Evolutionary conservation across 2,888 invertebrate genomes (phyloP).

Genomic region (Volucella inanis): DNA sequence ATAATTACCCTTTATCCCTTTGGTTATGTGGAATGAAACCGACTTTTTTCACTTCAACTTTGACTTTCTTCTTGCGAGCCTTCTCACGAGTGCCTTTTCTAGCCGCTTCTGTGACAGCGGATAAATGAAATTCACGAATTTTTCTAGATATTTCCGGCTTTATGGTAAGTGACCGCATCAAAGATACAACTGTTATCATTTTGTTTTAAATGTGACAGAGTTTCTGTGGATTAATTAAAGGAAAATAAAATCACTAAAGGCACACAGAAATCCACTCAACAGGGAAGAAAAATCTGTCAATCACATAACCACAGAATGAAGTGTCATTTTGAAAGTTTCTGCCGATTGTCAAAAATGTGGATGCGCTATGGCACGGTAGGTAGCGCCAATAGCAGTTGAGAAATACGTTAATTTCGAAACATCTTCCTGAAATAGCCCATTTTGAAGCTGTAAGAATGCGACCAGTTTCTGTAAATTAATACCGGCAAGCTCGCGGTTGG

Average conservation of each 20-base stretch:
- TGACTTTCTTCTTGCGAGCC: conserved; percentile 89
- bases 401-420: not conserved
- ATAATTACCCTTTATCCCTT: conserved; percentile 85
- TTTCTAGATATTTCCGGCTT: conserved; percentile 77
- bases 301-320: conserved; percentile 42
- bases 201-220: not conserved
- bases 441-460: too few relatives aligned
- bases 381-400: not conserved
- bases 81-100: conserved; percentile 92
- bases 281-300: conserved; percentile 7
- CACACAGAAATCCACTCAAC: not conserved
- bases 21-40: conserved; percentile 89
- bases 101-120: conserved; percentile 88
- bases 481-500: too few relatives aligned
- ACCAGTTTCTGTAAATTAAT: too few relatives aligned
- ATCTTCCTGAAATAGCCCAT: too few relatives aligned
- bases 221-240: conserved; percentile 24
- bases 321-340: conserved; percentile 40
- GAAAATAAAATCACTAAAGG: not conserved
- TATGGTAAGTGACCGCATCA: conserved; percentile 77
- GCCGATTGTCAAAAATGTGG: not conserved
- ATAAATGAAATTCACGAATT: conserved; percentile 84
- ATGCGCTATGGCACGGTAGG: conserved; percentile 2
- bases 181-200: conserved; percentile 78
- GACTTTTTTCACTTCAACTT: conserved; percentile 89